Base-by-base conservation (phyloP, 2,113 vertebrate species). In the Microtus oregoni region DNA sequence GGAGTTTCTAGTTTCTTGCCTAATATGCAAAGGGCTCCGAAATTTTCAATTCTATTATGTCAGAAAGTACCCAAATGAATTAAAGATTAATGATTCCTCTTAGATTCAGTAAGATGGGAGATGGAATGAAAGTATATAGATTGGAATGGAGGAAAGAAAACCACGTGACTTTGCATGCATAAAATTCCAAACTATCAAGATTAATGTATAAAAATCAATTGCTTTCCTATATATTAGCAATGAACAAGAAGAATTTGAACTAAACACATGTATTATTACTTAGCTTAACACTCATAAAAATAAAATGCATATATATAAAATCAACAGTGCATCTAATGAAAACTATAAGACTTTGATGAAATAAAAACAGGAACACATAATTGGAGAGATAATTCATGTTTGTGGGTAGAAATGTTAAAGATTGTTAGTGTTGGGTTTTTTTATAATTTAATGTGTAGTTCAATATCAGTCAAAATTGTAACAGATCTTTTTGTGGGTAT, bases 1-100 rank as follows among this genome's bases (percentile, higher is more conserved):
- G 73, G n/a, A 90, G 19, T 72, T 76, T 90, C 14, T 9, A 77
- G 35, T 91, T 92, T 85, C 65, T 22, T 38, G 2, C 10, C 44
- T 86, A 70, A 65, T 67, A n/a, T 13, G 14, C 63, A 89, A 41
- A 85, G 22, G 78, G 28, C 22, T 94, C 89, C 55, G 41, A 94
- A 91, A 35, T 65, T 89, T 65, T 90, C 30, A 65, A 11, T 87
- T 15, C 35, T 20, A 24, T 92, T 92, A 32, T 81, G 70, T 32
- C 92, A 90, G 41, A 70, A 91, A 87, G 90, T 87, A 58, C 26
- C 32, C 73, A 63, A 94, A 78, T 41, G 26, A 91, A 67, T 13
- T 87, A 5, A 79, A 92, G 79, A 87, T 68, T 35, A 70, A 24
- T 4, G 86, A 89, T 30, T 65, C 20, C 5, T 72, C 52, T 41